Base-by-base conservation (phyloP, 2,113 vertebrate species). In the Narcine bancroftii region DNA sequence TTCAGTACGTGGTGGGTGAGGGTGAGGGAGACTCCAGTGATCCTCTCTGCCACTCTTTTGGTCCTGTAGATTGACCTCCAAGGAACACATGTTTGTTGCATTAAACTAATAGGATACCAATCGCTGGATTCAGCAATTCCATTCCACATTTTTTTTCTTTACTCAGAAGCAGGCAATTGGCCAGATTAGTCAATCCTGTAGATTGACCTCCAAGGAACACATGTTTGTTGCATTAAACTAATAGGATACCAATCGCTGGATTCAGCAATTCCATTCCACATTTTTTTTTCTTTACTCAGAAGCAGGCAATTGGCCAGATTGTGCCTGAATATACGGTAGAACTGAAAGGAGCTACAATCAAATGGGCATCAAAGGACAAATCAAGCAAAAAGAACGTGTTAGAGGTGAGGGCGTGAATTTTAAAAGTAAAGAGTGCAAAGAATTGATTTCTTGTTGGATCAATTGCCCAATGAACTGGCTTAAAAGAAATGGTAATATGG, bases 381-480 rank as follows among this genome's bases (percentile, higher is more conserved):
- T 99, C 98, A 87, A 99, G 98, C 96, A 99, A 97, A 94, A 99
- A 99, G 93, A 97, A 99, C 2, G 98, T 99, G 89, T 93, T 99
- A 0, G 7, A 47, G 91, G 63, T 71, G 42, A 47, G 79, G 3
- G 0, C 1, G 69, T 42, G 19, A n/a, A 33, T 17, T 17, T 24
- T 33, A 26, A 0, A 36, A 29, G 9, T 13, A 19, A 47, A 6
- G 6, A 10, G 7, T 29, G 6, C n/a, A 39, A 21, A 26, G n/a
- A 15, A 0, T 45, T 0, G 45, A 26, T 63, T 77, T 42, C 42
- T 77, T 19, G 24, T 45, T 77, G 17, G 42, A 77, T 24, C 19
- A 77, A 17, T 42, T 77, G 36, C 39, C 75, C 42, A 45, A 45
- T 5, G 39, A 77, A 45, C 6, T 1, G 75, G 39, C 42, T n/a